phyloP scores from a whole-genome alignment of 2,113 vertebrate genomes.

The Anolis sagrei region DNA sequence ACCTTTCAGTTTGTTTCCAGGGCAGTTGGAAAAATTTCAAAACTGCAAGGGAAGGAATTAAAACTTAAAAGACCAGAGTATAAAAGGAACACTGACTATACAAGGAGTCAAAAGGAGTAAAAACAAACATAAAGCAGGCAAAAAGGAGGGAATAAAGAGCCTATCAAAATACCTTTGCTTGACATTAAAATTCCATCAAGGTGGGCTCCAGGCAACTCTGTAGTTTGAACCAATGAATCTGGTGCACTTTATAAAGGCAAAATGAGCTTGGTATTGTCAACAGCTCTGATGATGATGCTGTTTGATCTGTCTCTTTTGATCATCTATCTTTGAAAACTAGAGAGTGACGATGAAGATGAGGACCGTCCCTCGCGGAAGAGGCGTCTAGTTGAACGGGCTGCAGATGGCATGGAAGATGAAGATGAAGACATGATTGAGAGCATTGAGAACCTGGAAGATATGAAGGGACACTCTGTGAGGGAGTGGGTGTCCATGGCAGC shows the following conservation, averaged over 20 bases:
- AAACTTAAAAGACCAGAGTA: too few relatives aligned
- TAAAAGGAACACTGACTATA: neutral
- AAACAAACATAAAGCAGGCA: neutral
- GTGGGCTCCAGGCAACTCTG: neutral
- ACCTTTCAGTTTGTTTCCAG: neutral
- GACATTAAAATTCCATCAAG: neutral
- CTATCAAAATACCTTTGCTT: neutral
- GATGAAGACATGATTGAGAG: constrained; percentile 99
- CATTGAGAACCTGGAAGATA: constrained; percentile 98
- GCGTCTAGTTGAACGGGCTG: constrained; percentile 87
- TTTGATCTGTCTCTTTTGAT: neutral
- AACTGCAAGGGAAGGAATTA: neutral
- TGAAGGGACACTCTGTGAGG: constrained; percentile 95
- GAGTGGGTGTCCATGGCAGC: constrained; percentile 98
- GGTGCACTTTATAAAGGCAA: neutral
- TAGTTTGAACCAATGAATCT: neutral
- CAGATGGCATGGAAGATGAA: constrained; percentile 82
- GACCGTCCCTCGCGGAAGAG: constrained; percentile 87
- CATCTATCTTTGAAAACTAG: constrained; percentile 64
- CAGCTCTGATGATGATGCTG: neutral
- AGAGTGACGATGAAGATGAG: constrained; percentile 95
- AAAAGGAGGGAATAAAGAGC: neutral
- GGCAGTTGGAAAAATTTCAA: neutral
- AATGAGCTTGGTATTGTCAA: neutral
- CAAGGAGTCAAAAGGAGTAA: neutral